Evolutionary conservation across 2,888 invertebrate genomes (phyloP).

Genomic region (Plebejus argus): DNA sequence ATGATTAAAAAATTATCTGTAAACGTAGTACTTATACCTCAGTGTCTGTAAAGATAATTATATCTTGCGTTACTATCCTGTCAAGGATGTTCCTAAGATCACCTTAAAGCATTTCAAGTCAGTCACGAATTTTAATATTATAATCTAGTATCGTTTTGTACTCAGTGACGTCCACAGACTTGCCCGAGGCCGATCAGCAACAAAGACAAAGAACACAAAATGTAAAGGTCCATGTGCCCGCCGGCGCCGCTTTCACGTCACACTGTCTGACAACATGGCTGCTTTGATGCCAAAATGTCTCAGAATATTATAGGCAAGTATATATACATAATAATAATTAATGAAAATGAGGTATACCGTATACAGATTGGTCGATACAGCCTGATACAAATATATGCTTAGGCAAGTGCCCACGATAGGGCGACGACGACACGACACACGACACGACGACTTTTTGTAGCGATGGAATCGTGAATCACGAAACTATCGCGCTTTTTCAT

Average conservation of each 20-base stretch:
- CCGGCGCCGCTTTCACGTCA: constrained; percentile 17
- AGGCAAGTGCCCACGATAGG: too few species aligned
- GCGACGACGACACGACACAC: too few species aligned
- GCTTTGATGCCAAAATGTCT: constrained; percentile 11
- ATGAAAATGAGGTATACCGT: too few species aligned
- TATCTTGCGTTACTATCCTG: neutral
- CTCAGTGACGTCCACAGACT: neutral
- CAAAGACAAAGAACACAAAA: constrained; percentile 26
- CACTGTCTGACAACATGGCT: neutral
- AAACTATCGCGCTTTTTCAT: too few species aligned
- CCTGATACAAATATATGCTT: too few species aligned
- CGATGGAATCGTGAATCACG: too few species aligned
- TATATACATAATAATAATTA: too few species aligned
- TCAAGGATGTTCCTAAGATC: neutral
- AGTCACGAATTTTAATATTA: neutral
- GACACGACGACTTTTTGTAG: too few species aligned
- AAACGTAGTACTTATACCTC: too few species aligned
- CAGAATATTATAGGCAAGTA: neutral
- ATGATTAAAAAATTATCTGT: neutral
- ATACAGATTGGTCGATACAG: too few species aligned
- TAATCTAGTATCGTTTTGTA: neutral
- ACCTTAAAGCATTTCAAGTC: neutral
- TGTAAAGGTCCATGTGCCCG: constrained; percentile 13
- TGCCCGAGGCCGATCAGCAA: neutral
- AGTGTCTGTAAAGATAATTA: neutral